These are phyloP conservation scores for Ctena decussata DNA, from an alignment of 2,888 invertebrate genomes.

Conservation along the genomic window DNA sequence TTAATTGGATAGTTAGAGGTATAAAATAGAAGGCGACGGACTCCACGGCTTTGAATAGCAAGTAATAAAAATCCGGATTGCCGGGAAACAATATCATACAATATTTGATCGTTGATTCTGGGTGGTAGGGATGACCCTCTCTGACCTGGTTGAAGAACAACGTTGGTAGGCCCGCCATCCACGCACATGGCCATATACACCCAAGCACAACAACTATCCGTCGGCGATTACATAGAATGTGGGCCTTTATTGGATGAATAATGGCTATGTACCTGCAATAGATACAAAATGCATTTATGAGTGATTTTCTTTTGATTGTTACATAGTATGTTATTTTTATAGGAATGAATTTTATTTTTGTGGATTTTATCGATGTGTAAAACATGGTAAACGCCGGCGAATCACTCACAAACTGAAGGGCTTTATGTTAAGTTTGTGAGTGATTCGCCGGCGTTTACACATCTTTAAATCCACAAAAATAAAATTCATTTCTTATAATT, in stretches of 20 bases:
- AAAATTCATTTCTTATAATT: no score
- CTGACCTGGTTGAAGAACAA: slow-evolving; percentile 82
- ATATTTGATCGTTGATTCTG: slow-evolving; percentile 72
- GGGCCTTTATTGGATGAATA: slow-evolving; percentile 86
- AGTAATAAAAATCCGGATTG: slow-evolving; percentile 71
- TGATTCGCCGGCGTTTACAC: no score
- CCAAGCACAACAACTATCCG: slow-evolving; percentile 84
- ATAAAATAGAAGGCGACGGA: slow-evolving; percentile 85
- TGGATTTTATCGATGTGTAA: no score
- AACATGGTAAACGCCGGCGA: no score
- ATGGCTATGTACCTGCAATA: slow-evolving; percentile 87
- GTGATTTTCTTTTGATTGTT: no score
- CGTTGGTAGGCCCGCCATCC: slow-evolving; percentile 84
- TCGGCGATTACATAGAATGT: slow-evolving; percentile 85
- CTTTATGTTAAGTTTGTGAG: no score
- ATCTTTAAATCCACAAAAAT: no score
- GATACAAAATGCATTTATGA: slow-evolving; percentile 5
- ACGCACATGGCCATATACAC: slow-evolving; percentile 85
- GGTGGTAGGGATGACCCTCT: slow-evolving; percentile 68
- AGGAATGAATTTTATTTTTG: no score
- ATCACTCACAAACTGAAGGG: no score
- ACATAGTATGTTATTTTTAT: no score
- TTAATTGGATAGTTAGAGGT: slow-evolving; percentile 85
- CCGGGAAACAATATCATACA: slow-evolving; percentile 83
- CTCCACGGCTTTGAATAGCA: slow-evolving; percentile 84